Conservation (phyloP, 2,113 vertebrate species). For the Gymnorhina tibicen region DNA sequence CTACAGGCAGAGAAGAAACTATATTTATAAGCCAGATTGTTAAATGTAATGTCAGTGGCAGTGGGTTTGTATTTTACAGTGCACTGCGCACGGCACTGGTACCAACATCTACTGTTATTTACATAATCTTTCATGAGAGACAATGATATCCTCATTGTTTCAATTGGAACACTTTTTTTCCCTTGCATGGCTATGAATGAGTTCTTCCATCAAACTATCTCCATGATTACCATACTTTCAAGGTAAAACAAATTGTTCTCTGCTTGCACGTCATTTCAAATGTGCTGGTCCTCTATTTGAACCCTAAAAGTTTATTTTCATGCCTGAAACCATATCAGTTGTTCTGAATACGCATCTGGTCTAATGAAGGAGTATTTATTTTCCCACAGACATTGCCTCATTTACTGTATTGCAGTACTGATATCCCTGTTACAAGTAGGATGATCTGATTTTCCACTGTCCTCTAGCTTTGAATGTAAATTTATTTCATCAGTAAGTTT, state of each 20-base stretch:
- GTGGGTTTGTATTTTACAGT: background rate
- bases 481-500: background rate
- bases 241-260: background rate
- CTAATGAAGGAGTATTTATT: background rate
- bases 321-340: background rate
- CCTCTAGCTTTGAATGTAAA: background rate
- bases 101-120: background rate
- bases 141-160: background rate
- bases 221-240: background rate
- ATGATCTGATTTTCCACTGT: background rate
- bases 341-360: background rate
- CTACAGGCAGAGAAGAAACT: background rate
- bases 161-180: background rate
- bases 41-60: background rate
- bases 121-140: background rate
- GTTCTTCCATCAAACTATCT: background rate
- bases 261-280: background rate
- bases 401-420: background rate
- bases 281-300: background rate
- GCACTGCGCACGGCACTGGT: rapidly evolving
- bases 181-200: background rate
- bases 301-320: background rate
- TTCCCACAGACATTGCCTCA: background rate
- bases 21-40: background rate
- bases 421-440: background rate